Base-by-base conservation (phyloP, 2,797 vertebrate species). In the Catharus ustulatus region DNA sequence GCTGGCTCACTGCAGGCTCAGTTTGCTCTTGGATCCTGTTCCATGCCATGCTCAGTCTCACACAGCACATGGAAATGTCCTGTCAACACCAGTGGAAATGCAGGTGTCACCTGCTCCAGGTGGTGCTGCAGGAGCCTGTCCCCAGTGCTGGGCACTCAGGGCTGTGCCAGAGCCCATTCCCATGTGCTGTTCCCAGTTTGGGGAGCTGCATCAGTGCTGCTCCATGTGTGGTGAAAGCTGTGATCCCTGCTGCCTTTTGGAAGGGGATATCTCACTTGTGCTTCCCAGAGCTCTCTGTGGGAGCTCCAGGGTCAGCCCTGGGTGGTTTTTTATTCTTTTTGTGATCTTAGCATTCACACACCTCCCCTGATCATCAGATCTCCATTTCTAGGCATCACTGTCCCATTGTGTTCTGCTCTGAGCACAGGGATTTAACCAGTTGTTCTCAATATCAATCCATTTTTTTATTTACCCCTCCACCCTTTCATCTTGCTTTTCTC, bases 151-250 rank as follows among this genome's bases (percentile, higher is more conserved):
- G 11, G 51, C 34, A 5, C 0, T 9, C 63, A 45, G 84, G 46
- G 61, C 61, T 2, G 4, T 85, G 42, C 59, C 51, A 26, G 73
- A 46, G 52, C 75, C 32, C 43, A 2, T 48, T 32, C 57, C 36
- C 57, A 6, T 4, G 0, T 7, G 27, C 20, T 6, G 0, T 19
- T 71, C 51, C 52, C 9, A 1, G 1, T 22, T 2, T 29, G 22
- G 22, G 61, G 21, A 18, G 5, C 5, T 63, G 21, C 32, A 5
- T 36, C 74, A 57, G 49, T 71, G 64, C 64, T 62, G 34, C 7
- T 34, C 48, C 15, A 0, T 2, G 30, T 6, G 52, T 78, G 88
- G 36, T 1, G 6, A 15, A 12, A 78, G 55, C 73, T 20, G 62
- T 15, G 90, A 34, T 73, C 69, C 52, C 62, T 66, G 52, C 61